Evolutionary conservation across 2,888 invertebrate genomes (phyloP).

Genomic region (Drosophila maculinotata): DNA sequence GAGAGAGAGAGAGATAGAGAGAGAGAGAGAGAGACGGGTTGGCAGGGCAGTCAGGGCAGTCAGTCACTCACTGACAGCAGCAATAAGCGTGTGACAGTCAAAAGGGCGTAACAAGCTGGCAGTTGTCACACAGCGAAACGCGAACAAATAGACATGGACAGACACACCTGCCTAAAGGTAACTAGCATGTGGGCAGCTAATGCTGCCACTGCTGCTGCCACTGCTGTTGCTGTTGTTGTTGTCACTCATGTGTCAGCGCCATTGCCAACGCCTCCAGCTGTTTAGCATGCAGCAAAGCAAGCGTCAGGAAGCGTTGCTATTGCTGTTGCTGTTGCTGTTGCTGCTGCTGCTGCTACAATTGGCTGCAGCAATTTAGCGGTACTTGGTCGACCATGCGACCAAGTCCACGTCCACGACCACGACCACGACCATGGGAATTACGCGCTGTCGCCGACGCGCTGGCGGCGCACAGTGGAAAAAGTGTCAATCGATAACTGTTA

Average conservation of each 20-base stretch:
- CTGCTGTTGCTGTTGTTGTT: constrained; percentile 41
- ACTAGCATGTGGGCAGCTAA: constrained; percentile 54
- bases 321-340: constrained; percentile 15
- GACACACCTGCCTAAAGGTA: constrained; percentile 68
- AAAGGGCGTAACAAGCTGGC: constrained; percentile 72
- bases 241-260: constrained; percentile 67
- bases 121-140: constrained; percentile 53
- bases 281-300: constrained; percentile 80
- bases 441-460: constrained; percentile 34
- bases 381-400: constrained; percentile 60
- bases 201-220: constrained; percentile 22
- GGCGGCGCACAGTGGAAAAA: constrained; percentile 41
- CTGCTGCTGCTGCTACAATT: constrained; percentile 40
- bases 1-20: too few relatives aligned
- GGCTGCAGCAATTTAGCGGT: constrained; percentile 75
- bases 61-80: constrained; percentile 49
- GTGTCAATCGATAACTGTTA: not conserved
- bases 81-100: constrained; percentile 62
- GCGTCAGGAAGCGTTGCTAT: constrained; percentile 60
- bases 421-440: constrained; percentile 69
- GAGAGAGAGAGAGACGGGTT: constrained; percentile 2
- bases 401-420: constrained; percentile 35
- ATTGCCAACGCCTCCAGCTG: constrained; percentile 68
- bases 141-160: constrained; percentile 37
- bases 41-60: constrained; percentile 20